Percentiles rank a stretch among this genome's conserved stretches.
Conservation (phyloP, 2,888 invertebrate genomes). For the Craniophora ligustri region DNA sequence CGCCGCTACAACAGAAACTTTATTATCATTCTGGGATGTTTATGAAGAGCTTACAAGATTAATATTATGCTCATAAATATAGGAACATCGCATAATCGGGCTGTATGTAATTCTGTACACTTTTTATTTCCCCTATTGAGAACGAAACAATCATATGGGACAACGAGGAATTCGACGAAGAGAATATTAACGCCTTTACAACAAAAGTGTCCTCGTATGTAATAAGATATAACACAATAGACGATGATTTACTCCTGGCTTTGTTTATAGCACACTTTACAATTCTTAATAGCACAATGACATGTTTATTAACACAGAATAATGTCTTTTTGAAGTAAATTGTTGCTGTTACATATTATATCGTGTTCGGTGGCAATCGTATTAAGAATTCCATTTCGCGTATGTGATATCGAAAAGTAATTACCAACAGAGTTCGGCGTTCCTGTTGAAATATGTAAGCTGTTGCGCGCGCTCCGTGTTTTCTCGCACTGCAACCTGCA, state of each 20-base stretch:
- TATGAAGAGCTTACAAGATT: background rate
- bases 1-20: background rate
- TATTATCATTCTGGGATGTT: background rate
- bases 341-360: background rate
- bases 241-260: background rate
- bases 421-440: conserved; percentile 81
- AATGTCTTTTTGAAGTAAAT: background rate
- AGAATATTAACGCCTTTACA: conserved; percentile 9
- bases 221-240: conserved; percentile 13
- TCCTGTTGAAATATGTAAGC: conserved; percentile 77
- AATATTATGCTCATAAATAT: background rate
- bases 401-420: conserved; percentile 34
- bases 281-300: too few species aligned
- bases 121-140: background rate
- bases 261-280: background rate
- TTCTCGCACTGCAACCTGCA: conserved; percentile 74
- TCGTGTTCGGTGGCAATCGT: background rate
- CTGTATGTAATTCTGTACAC: background rate
- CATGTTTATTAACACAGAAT: too few species aligned
- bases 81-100: background rate
- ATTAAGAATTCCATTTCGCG: background rate
- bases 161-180: conserved; percentile 1
- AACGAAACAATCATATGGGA: conserved; percentile 4
- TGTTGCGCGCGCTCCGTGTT: conserved; percentile 77
- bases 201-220: conserved; percentile 2